Percentiles rank a stretch among this genome's conserved stretches.
phyloP scores from a whole-genome alignment of 2,797 vertebrate species.

The Sebastiscus tertius region DNA sequence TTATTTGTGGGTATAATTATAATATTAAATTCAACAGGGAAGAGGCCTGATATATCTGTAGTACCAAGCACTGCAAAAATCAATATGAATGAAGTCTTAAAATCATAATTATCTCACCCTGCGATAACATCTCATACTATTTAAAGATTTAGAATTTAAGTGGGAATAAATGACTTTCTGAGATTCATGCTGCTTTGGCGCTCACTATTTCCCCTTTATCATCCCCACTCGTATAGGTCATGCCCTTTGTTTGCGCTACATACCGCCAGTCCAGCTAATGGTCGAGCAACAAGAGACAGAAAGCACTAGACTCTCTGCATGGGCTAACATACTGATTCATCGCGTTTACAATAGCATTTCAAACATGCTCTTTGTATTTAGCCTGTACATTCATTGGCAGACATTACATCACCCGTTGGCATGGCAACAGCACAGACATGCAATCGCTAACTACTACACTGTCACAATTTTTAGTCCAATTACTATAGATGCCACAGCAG shows the following conservation, averaged over 20 bases:
- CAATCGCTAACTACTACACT: background rate
- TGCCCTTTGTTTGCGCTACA: background rate
- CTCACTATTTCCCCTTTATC: background rate
- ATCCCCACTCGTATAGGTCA: background rate
- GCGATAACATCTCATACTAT: background rate
- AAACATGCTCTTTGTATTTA: background rate
- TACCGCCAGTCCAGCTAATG: background rate
- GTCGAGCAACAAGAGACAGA: background rate
- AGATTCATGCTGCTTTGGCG: background rate
- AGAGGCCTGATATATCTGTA: background rate
- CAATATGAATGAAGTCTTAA: background rate
- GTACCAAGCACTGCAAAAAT: background rate
- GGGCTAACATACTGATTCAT: background rate
- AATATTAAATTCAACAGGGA: background rate
- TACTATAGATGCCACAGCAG: background rate
- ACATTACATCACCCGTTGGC: background rate
- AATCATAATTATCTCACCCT: background rate
- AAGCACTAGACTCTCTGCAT: background rate
- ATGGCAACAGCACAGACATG: background rate
- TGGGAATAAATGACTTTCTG: background rate
- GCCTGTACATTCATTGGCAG: background rate
- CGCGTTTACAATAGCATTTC: background rate
- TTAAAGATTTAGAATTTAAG: background rate
- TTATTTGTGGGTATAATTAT: conserved; percentile 19
- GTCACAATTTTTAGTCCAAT: background rate